Evolutionary conservation across 1,140 invertebrate genomes (phyloP).

Genomic region (Ylistrum balloti): DNA sequence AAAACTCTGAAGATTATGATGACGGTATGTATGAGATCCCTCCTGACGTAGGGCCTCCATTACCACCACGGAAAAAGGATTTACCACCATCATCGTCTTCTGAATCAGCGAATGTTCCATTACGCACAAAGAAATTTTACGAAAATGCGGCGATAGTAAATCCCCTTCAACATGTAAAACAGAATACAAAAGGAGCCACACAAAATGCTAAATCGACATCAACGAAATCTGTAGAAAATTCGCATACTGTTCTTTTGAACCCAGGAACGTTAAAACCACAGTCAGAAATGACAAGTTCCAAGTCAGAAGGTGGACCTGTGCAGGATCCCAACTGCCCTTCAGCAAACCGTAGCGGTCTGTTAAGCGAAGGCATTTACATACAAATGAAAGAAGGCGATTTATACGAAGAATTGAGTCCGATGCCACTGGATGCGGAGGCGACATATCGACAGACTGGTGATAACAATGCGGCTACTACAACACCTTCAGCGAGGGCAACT

Average conservation of each 20-base stretch:
- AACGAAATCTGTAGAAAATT: neutral
- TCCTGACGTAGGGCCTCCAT: neutral
- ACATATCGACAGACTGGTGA: no score
- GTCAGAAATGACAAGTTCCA: neutral
- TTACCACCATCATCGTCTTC: neutral
- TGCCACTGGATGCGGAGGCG: no score
- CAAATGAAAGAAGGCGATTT: neutral
- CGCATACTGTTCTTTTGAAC: neutral
- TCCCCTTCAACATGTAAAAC: neutral
- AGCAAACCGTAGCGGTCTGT: neutral
- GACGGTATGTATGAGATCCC: neutral
- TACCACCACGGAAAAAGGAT: neutral
- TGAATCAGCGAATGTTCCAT: neutral
- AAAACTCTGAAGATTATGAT: neutral
- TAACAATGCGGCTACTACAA: no score
- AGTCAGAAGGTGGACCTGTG: neutral
- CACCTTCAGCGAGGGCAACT: no score
- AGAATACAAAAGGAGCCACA: neutral
- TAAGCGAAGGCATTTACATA: neutral
- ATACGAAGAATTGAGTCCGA: no score
- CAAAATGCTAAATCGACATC: no score
- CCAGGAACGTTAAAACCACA: neutral
- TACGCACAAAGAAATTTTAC: neutral
- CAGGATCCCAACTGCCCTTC: neutral
- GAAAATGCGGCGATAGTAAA: neutral